Percentiles rank a stretch among this genome's conserved stretches.
phyloP scores from a whole-genome alignment of 2,113 vertebrate genomes.

The Haemorhous mexicanus region DNA sequence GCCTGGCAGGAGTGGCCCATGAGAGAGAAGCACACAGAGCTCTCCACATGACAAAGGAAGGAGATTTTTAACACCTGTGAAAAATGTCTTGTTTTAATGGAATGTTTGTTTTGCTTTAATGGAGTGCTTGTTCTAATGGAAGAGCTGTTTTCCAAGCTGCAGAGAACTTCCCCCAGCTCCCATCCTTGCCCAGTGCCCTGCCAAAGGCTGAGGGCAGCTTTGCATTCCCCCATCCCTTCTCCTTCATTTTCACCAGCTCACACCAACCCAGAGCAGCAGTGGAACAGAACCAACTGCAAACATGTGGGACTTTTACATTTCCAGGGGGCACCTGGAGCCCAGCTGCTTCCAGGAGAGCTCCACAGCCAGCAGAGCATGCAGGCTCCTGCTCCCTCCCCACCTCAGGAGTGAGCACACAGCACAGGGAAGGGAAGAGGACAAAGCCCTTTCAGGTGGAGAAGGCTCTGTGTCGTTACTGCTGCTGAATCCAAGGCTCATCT shows the following conservation, averaged over 20 bases:
- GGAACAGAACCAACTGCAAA: neutral
- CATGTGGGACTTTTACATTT: accelerated
- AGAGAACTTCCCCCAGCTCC: neutral
- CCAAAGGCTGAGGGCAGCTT: neutral
- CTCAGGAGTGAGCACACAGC: neutral
- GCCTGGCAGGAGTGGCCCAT: neutral
- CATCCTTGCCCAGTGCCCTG: neutral
- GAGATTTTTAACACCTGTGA: neutral
- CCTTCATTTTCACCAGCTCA: neutral
- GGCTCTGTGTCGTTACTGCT: neutral
- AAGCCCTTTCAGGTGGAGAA: neutral
- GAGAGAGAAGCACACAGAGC: neutral
- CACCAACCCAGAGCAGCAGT: neutral
- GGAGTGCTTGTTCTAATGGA: neutral
- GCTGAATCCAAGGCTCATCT: neutral
- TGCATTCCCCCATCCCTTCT: neutral
- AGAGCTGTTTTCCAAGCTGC: neutral
- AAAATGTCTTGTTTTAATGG: neutral
- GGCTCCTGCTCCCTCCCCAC: neutral
- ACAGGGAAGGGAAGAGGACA: neutral
- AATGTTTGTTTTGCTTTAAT: neutral
- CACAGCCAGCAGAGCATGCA: neutral
- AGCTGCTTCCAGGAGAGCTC: neutral
- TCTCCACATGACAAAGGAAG: neutral
- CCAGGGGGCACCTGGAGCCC: neutral